Base-by-base conservation (phyloP, 2,797 vertebrate species). In the Sphaeramia orbicularis region DNA sequence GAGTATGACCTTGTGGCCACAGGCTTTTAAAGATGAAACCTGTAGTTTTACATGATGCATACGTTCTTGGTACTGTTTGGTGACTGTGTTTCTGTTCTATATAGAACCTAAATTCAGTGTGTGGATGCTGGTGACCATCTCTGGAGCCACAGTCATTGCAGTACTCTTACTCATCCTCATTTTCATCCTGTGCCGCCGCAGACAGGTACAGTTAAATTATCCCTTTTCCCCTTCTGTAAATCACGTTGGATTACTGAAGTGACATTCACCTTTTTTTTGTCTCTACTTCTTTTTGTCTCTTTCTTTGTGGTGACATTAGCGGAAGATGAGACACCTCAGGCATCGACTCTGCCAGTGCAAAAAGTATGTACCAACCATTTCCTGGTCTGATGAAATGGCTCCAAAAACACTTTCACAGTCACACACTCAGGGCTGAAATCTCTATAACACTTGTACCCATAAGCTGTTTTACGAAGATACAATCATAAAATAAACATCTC, bases 331-430 rank as follows among this genome's bases (percentile, higher is more conserved):
- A 64, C 83, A 58, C 55, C 55, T 51, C 41, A 87, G 83, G 63
- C 82, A 70, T 59, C 78, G 54, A 76, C 77, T 92, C 68, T 94
- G 94, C 81, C 81, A 81, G 10, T 94, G 93, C 79, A 85, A 92
- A 82, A 77, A 83, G 87, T 90, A 79, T 3, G 89, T 80, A 50
- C 4, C 18, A 61, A 18, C 47, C 54, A 74, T 85, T 86, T 89
- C 71, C 63, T 85, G 74, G 43, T 37, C 21, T 72, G 16, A 24
- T 71, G 38, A 73, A 56, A 55, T 41, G 18, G 4, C 47, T 71
- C 24, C 48, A 53, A 49, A 79, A 30, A 38, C 64, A 65, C 55
- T 55, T 58, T 36, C 38, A 57, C 45, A 51, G 37, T 44, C 30
- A 55, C 32, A 35, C 32, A 9, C 9, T 40, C 19, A 30, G 35